phyloP scores from a whole-genome alignment of 1,140 invertebrate species.

The Zaprionus camerounensis region DNA sequence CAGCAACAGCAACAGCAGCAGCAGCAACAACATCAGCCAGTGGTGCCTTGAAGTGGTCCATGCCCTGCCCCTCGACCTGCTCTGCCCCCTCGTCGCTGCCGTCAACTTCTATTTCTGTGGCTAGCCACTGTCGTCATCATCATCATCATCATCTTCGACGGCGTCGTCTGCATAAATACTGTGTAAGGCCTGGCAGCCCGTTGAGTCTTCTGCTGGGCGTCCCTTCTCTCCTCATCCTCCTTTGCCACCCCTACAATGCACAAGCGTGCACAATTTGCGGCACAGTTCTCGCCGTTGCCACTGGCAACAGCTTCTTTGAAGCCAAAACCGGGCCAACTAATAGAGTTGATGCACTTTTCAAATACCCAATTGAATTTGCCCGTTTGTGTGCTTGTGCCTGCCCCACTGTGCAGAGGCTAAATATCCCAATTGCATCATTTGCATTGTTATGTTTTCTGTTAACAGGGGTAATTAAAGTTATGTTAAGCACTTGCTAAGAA shows the following conservation, averaged over 20 bases:
- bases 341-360: conserved; percentile 43
- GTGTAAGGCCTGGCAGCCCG: conserved; percentile 44
- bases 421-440: background rate
- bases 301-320: background rate
- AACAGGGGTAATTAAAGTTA: background rate
- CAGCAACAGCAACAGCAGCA: background rate
- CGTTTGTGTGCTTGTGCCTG: background rate
- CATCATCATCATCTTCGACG: conserved; percentile 41
- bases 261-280: conserved; percentile 25
- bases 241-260: conserved; percentile 22
- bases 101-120: conserved; percentile 70
- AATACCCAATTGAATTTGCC: conserved; percentile 42
- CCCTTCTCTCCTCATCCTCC: background rate
- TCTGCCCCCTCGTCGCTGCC: background rate
- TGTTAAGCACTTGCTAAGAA: background rate
- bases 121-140: conserved; percentile 44
- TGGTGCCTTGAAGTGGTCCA: conserved; percentile 67
- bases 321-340: conserved; percentile 44
- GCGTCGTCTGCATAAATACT: conserved; percentile 58
- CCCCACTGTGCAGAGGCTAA: background rate
- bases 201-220: conserved; percentile 32
- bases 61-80: conserved; percentile 14
- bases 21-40: conserved; percentile 21
- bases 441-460: background rate
- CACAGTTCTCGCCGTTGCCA: conserved; percentile 5